These are phyloP conservation scores for Tenthredo livida DNA, from an alignment of 2,888 invertebrate species.

Conservation along the genomic window DNA sequence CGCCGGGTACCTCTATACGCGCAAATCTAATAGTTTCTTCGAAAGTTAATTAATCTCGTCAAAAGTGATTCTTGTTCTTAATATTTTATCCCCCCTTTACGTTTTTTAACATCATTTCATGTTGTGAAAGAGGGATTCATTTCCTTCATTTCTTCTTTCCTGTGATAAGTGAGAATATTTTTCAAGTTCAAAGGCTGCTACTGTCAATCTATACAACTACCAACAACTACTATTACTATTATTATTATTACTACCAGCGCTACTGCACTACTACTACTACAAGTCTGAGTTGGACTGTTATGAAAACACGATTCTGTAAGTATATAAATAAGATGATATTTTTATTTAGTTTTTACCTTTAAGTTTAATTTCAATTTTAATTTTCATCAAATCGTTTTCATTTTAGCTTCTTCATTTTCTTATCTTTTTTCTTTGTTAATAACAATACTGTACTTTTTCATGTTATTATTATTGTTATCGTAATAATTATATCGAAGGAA, in stretches of 20 bases:
- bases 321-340: not conserved
- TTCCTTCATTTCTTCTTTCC: not conserved
- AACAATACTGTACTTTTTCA: not conserved
- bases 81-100: too few species aligned
- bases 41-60: not conserved
- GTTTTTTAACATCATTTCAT: too few species aligned
- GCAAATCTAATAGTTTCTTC: not conserved
- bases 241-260: not conserved
- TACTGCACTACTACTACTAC: not conserved
- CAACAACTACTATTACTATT: not conserved
- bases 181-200: constrained; percentile 28
- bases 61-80: constrained; percentile 2
- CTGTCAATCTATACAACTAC: not conserved
- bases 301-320: constrained; percentile 44
- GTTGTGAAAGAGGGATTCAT: not conserved
- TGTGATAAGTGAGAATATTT: constrained; percentile 20
- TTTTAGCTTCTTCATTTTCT: too few species aligned
- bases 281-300: constrained; percentile 21
- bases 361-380: not conserved
- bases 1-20: not conserved
- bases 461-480: not conserved
- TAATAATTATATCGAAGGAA: not conserved
- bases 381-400: too few species aligned
- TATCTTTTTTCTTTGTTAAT: not conserved
- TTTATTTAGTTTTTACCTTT: not conserved